Base-by-base conservation (phyloP, 37 sponge, comb jelly and placozoan species). In the Sycon ciliatum region DNA sequence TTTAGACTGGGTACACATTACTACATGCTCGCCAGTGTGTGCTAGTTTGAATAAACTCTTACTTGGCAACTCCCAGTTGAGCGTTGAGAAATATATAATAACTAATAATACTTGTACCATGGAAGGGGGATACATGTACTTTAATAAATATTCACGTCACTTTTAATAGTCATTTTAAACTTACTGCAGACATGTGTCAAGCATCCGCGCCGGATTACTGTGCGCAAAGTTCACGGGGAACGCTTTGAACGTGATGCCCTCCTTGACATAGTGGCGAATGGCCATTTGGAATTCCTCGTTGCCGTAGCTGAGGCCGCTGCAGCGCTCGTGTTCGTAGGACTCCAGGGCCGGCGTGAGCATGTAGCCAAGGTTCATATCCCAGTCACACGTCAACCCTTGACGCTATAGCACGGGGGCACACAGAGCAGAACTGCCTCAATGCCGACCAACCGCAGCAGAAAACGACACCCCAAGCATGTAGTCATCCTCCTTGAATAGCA, bases 211-310 rank as follows among this genome's bases (percentile, higher is more conserved):
- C 16, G 78, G 53, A 35, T 86, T 83, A 33, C 83, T 53, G 76
- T 89, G 83, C 30, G 67, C 72, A 27, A 98, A 90, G 72, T 98
- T 94, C 0, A 93, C 66, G 7, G 99, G 99, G 34, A 89, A 98
- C 27, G 88, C 99, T 46, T 98, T 98, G 80, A 98, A 98, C 36
- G 99, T 93, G 84, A 84, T 82, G 22, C 99, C 94, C 13, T 78
- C 78, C 0, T 82, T 76, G 0, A 98, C 94, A 31, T 68, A 65
- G 33, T 67, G 67, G 24, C 84, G 72, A 6, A 98, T 74, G 26
- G 94, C 90, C 11, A 89, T 85, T 69, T 98, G 91, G 58, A 98
- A 98, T 63, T 98, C 99, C 34, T 89, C 88, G 39, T 76, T 86
- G 3, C 94, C 81, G 18, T 77, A 77, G 49, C 71, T 67, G 69